Conservation (phyloP, 2,888 invertebrate genomes). For the Orthosia gracilis region DNA sequence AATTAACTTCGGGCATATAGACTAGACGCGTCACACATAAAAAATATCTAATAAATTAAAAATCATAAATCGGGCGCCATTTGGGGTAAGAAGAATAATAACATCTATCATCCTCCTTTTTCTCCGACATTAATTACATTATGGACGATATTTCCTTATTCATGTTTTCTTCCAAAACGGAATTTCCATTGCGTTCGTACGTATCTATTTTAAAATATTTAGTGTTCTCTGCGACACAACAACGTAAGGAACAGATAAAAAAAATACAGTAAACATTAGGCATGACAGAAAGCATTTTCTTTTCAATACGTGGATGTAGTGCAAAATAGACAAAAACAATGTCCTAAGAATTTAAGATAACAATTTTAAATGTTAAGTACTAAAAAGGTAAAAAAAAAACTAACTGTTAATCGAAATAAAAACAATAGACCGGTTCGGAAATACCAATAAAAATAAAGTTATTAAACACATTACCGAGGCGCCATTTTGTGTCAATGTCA, state of each 20-base stretch:
- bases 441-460: constrained; percentile 24
- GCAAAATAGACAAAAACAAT: no score
- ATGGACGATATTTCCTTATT: constrained; percentile 32
- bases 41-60: neutral
- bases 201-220: constrained; percentile 5
- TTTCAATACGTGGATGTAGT: no score
- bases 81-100: no score
- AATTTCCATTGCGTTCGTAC: constrained; percentile 25
- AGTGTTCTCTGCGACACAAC: neutral
- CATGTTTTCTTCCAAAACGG: constrained; percentile 26
- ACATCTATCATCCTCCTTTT: neutral
- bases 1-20: no score
- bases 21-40: neutral
- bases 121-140: neutral
- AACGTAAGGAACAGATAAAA: neutral
- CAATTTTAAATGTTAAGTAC: no score
- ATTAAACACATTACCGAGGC: constrained; percentile 23
- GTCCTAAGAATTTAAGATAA: no score
- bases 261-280: neutral
- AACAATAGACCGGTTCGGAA: constrained; percentile 47
- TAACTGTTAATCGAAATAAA: constrained; percentile 20
- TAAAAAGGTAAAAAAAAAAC: constrained; percentile 1
- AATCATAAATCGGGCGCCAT: neutral
- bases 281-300: no score
- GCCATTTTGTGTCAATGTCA: constrained; percentile 63